Percentiles rank a stretch among this genome's conserved stretches.
These are phyloP conservation scores for Suillia variegata DNA, from an alignment of 2,888 invertebrate species.

Conservation along the genomic window DNA sequence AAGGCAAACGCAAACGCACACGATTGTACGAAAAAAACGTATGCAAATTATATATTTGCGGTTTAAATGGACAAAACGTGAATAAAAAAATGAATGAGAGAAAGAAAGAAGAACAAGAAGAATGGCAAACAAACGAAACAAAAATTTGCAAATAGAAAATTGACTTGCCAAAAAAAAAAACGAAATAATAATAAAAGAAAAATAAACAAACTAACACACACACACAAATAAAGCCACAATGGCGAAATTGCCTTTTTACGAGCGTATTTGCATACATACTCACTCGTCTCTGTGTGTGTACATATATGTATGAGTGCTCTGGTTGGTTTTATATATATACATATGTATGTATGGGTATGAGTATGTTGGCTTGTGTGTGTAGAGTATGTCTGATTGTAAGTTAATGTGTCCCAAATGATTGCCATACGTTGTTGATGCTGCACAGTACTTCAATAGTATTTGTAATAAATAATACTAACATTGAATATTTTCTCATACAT, in stretches of 20 bases:
- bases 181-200: conserved; percentile 23
- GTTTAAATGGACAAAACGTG: conserved; percentile 29
- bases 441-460: no score
- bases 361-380: conserved; percentile 22
- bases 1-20: conserved; percentile 22
- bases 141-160: conserved; percentile 48
- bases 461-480: no score
- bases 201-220: conserved; percentile 29
- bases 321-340: no score
- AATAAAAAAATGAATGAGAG: no score
- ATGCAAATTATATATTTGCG: conserved; percentile 43
- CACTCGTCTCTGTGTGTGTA: conserved; percentile 21
- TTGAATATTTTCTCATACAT: no score
- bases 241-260: conserved; percentile 55
- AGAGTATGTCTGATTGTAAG: conserved; percentile 31
- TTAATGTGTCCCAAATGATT: conserved; percentile 57
- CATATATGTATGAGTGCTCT: conserved; percentile 22
- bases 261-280: conserved; percentile 49
- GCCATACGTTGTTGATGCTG: conserved; percentile 27
- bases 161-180: conserved; percentile 40
- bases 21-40: conserved; percentile 39
- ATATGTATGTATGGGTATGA: conserved; percentile 20
- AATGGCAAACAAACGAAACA: no score
- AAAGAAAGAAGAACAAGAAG: no score
- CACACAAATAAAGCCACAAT: conserved; percentile 28